phyloP scores from a whole-genome alignment of 1,140 invertebrate species.

The Temnothorax nylanderi region DNA sequence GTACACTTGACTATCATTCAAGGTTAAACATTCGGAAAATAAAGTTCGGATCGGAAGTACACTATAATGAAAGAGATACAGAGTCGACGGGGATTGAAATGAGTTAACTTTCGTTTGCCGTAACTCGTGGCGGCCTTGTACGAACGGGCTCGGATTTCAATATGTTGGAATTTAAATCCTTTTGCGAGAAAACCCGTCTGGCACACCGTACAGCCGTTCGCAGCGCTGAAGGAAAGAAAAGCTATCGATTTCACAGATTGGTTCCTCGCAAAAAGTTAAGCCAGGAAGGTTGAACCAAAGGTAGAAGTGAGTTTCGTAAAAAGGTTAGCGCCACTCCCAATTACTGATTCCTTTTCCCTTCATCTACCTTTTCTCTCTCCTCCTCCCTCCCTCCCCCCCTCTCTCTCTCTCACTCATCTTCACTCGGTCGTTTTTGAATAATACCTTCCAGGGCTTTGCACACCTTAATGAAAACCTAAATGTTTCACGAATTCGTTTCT shows the following conservation, averaged over 20 bases:
- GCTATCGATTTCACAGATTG: slow-evolving; percentile 64
- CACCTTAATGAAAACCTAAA: slow-evolving; percentile 80
- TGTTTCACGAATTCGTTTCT: slow-evolving; percentile 73
- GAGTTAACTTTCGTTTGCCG: slow-evolving; percentile 22
- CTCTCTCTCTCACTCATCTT: background rate
- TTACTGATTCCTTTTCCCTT: slow-evolving; percentile 24
- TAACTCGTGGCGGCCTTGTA: slow-evolving; percentile 1
- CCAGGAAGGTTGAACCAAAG: slow-evolving; percentile 35
- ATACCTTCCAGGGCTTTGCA: slow-evolving; percentile 70
- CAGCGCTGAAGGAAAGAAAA: slow-evolving; percentile 25
- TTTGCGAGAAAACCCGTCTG: slow-evolving; percentile 2
- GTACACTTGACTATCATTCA: background rate
- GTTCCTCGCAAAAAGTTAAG: slow-evolving; percentile 46
- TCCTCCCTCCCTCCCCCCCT: background rate
- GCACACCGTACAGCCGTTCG: background rate
- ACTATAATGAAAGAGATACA: slow-evolving; percentile 28
- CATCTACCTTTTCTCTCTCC: background rate
- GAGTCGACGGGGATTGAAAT: background rate
- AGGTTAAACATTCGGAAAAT: background rate
- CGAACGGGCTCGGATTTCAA: slow-evolving; percentile 12
- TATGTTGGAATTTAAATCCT: slow-evolving; percentile 30
- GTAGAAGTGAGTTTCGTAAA: slow-evolving; percentile 32
- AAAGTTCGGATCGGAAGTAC: background rate
- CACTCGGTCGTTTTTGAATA: slow-evolving; percentile 63
- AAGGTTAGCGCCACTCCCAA: slow-evolving; percentile 13